Percentiles rank a stretch among this genome's conserved stretches.
phyloP scores from a whole-genome alignment of 2,113 vertebrate genomes.

The Uria lomvia region DNA sequence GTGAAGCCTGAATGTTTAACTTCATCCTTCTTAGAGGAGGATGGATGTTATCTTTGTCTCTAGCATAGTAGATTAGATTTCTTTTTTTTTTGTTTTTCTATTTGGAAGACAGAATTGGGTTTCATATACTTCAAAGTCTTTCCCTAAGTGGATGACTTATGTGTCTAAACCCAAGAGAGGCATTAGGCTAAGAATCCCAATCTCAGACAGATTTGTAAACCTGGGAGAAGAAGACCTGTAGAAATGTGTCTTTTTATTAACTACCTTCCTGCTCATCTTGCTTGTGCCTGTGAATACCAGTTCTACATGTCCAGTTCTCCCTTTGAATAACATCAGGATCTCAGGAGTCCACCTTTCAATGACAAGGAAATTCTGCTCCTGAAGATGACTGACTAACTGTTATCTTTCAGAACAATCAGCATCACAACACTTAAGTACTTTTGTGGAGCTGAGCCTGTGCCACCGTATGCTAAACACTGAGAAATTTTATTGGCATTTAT shows the following conservation, averaged over 20 bases:
- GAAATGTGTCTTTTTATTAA: not conserved
- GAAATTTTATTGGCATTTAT: not conserved
- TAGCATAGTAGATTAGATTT: not conserved
- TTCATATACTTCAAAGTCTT: not conserved
- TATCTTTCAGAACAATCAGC: not conserved
- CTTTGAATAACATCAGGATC: not conserved
- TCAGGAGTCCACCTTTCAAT: not conserved
- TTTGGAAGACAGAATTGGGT: not conserved
- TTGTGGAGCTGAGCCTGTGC: not conserved
- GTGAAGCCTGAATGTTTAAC: not conserved
- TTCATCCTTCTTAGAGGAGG: not conserved
- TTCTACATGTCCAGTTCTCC: not conserved
- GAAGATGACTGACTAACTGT: not conserved
- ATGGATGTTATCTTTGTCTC: not conserved
- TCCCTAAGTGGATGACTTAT: not conserved
- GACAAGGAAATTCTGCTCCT: not conserved
- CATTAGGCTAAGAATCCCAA: not conserved
- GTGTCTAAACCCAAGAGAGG: not conserved
- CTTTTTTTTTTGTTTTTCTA: not conserved
- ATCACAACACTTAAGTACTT: not conserved
- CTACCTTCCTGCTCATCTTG: not conserved
- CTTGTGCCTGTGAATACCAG: not conserved
- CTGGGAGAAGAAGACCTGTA: not conserved
- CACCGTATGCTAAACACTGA: not conserved
- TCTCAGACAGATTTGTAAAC: not conserved